Evolutionary conservation across 1,140 invertebrate species (phyloP), one percentile per base, ranked within the genome.

Genomic region (Drosophila lowei): DNA sequence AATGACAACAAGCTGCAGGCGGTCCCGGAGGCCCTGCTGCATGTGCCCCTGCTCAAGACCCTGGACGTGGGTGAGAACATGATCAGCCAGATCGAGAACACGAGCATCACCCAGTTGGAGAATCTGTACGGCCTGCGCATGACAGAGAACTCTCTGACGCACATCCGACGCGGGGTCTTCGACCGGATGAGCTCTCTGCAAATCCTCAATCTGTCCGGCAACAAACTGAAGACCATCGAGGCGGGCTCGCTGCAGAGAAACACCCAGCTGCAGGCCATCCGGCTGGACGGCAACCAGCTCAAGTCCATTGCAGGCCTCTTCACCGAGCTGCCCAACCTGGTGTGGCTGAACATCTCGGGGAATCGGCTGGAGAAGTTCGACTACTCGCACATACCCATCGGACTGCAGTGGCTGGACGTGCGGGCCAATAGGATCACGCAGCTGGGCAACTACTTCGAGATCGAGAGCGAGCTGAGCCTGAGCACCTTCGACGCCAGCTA

Each of bases 271-370:
- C 95, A 97, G 90, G 96, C 96, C 2, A 96, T 98, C 63, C 93
- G 97, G 18, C 92, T 98, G 38, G 97, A 98, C 92, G 95, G 96
- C 41, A 98, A 98, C 93, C 95, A 95, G 89, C 92, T 98, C 70
- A 95, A 94, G 42, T 96, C 97, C 80, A 97, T 98, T 47, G 94
- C 94, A 44, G 96, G 95, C 6, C 93, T 98, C 21, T 97, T 98
- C 88, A 94, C 94, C 1, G 97, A 97, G 85, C 93, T 98, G 63
- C 95, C 96, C 43, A 97, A 96, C 92, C 93, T 98, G 68, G 95
- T 97, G 30, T 97, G 97, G 96, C 92, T 98, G 46, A 98, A 98
- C 90, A 96, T 98, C 70, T 98, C 97, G 58, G 96, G 97, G 84
- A 98, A 98, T 92, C 94, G 95, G 60, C 93, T 98, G 43, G 95